These are phyloP conservation scores for Anthopleura sola DNA, from an alignment of 64 coral and sea anemone genomes.

Conservation along the genomic window DNA sequence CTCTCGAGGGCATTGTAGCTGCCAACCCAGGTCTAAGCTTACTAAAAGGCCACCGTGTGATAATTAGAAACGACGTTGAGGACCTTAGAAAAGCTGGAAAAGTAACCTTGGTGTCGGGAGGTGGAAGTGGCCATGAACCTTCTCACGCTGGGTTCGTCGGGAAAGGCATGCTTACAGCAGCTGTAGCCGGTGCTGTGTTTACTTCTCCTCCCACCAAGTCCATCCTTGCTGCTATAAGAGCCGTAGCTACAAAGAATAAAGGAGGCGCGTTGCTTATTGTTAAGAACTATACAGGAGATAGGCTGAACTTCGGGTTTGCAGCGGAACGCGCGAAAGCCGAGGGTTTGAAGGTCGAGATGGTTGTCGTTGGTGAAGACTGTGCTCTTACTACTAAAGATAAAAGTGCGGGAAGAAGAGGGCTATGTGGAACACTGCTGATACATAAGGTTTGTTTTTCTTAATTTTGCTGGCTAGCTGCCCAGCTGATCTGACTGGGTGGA, in stretches of 20 bases:
- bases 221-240: constrained; percentile 85
- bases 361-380: constrained; percentile 89
- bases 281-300: constrained; percentile 96
- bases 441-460: constrained; percentile 64
- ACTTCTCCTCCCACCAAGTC: constrained; percentile 93
- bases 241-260: constrained; percentile 58
- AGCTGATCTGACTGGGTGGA: background rate
- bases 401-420: constrained; percentile 85
- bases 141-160: constrained; percentile 90
- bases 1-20: constrained; percentile 73
- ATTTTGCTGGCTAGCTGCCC: background rate
- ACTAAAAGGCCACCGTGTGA: constrained; percentile 71
- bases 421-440: constrained; percentile 92
- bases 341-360: constrained; percentile 86
- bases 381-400: constrained; percentile 88
- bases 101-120: constrained; percentile 76
- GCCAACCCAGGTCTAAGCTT: constrained; percentile 71
- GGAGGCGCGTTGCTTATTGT: constrained; percentile 85
- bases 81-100: constrained; percentile 55
- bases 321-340: constrained; percentile 84
- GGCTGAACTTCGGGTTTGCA: constrained; percentile 90
- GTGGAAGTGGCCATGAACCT: constrained; percentile 91
- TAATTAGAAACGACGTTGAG: constrained; percentile 70
- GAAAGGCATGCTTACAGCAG: constrained; percentile 84
- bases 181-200: constrained; percentile 82